Percentiles rank a stretch among this genome's conserved stretches.
phyloP scores from a whole-genome alignment of 2,797 vertebrate species.

The Mus minutoides region DNA sequence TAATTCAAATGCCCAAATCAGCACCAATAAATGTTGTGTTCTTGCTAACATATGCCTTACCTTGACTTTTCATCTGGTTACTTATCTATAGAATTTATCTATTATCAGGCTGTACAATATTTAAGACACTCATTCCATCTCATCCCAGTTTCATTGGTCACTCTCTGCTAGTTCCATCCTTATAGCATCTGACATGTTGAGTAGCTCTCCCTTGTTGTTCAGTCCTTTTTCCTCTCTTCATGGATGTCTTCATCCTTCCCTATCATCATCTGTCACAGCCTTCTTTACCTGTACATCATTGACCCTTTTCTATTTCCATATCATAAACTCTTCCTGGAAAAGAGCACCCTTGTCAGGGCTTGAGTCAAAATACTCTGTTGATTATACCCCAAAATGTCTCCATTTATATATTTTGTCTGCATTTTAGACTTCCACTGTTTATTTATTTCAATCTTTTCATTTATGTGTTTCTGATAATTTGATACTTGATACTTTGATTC shows the following conservation, averaged over 20 bases:
- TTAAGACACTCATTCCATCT: neutral
- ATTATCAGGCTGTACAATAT: neutral
- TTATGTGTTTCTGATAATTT: neutral
- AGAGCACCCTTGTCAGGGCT: neutral
- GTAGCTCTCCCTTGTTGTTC: neutral
- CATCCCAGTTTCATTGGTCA: neutral
- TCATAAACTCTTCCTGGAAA: neutral
- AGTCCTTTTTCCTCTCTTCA: neutral
- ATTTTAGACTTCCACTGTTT: neutral
- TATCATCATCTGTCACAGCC: fast-evolving
- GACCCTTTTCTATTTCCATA: neutral
- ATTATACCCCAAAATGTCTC: neutral
- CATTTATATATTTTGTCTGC: neutral
- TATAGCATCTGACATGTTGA: neutral
- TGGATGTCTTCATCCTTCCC: neutral
- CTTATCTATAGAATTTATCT: neutral
- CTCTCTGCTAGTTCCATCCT: neutral
- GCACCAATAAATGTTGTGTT: neutral
- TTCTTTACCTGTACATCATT: neutral
- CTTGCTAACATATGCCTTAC: neutral
- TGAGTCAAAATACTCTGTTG: neutral
- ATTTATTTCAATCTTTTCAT: neutral
- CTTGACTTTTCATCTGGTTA: neutral
- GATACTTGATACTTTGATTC: neutral
- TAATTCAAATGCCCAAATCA: neutral